Percentiles rank a stretch among this genome's conserved stretches.
phyloP scores from a whole-genome alignment of 2,888 invertebrate genomes.

The Cordilura impudica region DNA sequence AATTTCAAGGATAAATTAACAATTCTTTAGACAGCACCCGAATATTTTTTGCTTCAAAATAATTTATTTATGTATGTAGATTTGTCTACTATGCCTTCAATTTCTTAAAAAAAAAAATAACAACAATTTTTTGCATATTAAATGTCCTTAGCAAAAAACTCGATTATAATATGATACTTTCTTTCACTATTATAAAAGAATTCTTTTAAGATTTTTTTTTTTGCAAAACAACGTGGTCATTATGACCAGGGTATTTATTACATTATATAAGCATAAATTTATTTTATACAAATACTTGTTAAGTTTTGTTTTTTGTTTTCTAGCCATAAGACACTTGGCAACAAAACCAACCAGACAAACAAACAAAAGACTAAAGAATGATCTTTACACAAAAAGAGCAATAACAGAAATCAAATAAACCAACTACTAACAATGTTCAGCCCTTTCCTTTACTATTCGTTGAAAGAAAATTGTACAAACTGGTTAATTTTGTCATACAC shows the following conservation, averaged over 20 bases:
- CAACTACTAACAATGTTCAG: neutral
- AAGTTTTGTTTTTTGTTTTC: neutral
- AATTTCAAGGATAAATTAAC: too few relatives aligned
- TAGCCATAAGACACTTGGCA: neutral
- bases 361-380: too few relatives aligned
- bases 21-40: too few relatives aligned
- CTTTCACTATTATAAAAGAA: neutral
- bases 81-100: too few relatives aligned
- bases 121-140: too few relatives aligned
- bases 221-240: slow-evolving; percentile 17
- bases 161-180: neutral
- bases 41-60: too few relatives aligned
- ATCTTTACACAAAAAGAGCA: too few relatives aligned
- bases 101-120: too few relatives aligned
- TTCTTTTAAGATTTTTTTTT: neutral
- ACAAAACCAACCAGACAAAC: neutral
- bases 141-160: too few relatives aligned
- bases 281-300: neutral
- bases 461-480: slow-evolving; percentile 32
- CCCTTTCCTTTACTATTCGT: neutral
- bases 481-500: slow-evolving; percentile 52
- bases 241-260: slow-evolving; percentile 25
- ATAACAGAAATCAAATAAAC: neutral
- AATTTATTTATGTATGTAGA: too few relatives aligned
- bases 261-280: slow-evolving; percentile 4